A percentile compares a stretch with the other conserved stretches of the same genome.
Conservation (phyloP, 2,797 vertebrate genomes). For the Hapalemur alaotrensis region DNA sequence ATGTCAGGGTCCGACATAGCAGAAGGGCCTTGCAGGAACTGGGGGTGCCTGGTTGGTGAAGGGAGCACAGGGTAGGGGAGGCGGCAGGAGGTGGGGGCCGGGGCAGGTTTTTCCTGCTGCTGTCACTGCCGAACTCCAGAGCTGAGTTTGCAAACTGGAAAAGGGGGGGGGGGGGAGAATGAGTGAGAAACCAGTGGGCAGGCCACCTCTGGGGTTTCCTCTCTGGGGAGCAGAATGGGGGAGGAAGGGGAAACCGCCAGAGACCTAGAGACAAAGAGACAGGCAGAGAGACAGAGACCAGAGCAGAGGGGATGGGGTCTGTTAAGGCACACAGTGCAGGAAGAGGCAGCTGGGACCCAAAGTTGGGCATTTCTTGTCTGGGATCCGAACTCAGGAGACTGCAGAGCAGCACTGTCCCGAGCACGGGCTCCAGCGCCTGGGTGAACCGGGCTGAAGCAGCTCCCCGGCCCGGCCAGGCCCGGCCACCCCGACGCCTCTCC, state of each 20-base stretch:
- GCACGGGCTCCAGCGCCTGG: not conserved
- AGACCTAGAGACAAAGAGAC: conserved; percentile 65
- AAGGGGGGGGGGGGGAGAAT: not conserved
- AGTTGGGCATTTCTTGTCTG: conserved; percentile 31
- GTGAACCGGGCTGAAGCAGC: not conserved
- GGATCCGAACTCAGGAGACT: not conserved
- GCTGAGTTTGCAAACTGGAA: conserved; percentile 79
- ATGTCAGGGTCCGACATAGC: conserved; percentile 76
- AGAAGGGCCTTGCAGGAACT: conserved; percentile 54
- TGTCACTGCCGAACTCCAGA: conserved; percentile 69
- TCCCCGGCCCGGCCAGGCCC: not conserved
- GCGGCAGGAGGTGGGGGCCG: not conserved
- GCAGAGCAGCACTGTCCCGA: not conserved
- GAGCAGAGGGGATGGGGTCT: not conserved
- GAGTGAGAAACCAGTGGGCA: conserved; percentile 32
- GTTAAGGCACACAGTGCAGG: not conserved
- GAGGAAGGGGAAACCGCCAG: conserved; percentile 69
- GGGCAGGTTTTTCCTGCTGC: conserved; percentile 79
- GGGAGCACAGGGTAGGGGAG: conserved; percentile 30
- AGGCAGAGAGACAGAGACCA: conserved; percentile 31
- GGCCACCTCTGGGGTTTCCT: conserved; percentile 71
- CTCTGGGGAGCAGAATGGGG: conserved; percentile 55
- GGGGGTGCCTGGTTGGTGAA: conserved; percentile 49
- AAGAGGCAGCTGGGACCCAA: conserved; percentile 33
- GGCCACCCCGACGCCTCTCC: not conserved